Evolutionary conservation across 2,888 invertebrate genomes (phyloP), one percentile per base, ranked within the genome.

Genomic region (Chrysolina haemoptera): DNA sequence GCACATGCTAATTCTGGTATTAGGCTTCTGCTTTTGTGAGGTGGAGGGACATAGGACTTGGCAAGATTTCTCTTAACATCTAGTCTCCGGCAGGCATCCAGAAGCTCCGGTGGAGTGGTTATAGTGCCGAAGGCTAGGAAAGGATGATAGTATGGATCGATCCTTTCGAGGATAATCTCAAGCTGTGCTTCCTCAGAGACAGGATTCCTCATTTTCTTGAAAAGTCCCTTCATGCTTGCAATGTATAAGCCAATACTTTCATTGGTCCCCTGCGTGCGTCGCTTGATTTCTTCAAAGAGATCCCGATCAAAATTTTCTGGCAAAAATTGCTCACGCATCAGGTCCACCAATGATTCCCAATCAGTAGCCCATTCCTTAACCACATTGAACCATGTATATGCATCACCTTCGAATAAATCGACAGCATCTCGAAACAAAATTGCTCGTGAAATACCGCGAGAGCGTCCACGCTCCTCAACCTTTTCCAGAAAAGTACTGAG

Each of bases 221-320:
- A 48, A n/a, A 48, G 48, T 1, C 14, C 48, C 16, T 48, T 48
- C 48, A 48, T 48, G 16, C 16, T 16, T 8, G 16, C 48, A 48
- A 48, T 14, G 16, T 48, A 48, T 8, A 48, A n/a, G 16, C 48
- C 48, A 14, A 48, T 9, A 48, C 48, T 48, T 48, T 48, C 48
- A 14, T n/a, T 48, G 48, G 48, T 14, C 8, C 48, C 48, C 16
- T 48, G 48, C 8, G 48, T 48, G n/a, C 48, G 1, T 48, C 48
- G 14, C 48, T 48, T 6, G 16, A 16, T 48, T n/a, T 16, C 48
- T n/a, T 48, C 48, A 48, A 48, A 48, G 14, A n/a, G 14, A 48
- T 48, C 48, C 1, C 48, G 48, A n/a, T 48, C 48, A 48, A 48
- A 48, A 48, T 48, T 48, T n/a, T 14, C 48, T 48, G 48, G n/a